Evolutionary conservation across 2,888 invertebrate genomes (phyloP).

Genomic region (Caenorhabditis drosophilae): DNA sequence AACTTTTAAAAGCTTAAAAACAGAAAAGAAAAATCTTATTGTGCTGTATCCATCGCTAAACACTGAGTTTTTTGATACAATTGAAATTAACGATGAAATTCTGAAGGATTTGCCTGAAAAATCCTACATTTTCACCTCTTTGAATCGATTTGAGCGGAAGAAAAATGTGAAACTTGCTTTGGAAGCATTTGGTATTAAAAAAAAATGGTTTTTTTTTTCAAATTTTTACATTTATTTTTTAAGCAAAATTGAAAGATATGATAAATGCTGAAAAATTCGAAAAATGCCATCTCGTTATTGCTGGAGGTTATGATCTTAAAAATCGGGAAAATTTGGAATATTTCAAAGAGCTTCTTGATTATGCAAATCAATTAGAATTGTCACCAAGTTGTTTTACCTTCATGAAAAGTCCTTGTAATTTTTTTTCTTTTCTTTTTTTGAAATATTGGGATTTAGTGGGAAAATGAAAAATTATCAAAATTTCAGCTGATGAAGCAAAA

Average conservation of each 20-base stretch:
- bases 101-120: constrained; percentile 54
- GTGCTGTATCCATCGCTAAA: constrained; percentile 92
- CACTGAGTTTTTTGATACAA: constrained; percentile 74
- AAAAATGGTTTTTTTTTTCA: background rate
- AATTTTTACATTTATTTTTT: constrained; percentile 14
- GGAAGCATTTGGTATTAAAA: constrained; percentile 77
- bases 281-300: constrained; percentile 83
- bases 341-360: constrained; percentile 78
- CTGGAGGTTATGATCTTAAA: constrained; percentile 92
- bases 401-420: constrained; percentile 45
- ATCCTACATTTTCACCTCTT: constrained; percentile 80
- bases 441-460: background rate
- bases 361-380: background rate
- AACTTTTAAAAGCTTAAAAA: constrained; percentile 46
- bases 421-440: background rate
- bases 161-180: constrained; percentile 90
- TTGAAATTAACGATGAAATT: constrained; percentile 10
- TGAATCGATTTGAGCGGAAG: constrained; percentile 95
- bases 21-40: constrained; percentile 4
- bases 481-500: constrained; percentile 78
- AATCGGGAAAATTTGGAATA: constrained; percentile 85
- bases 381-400: constrained; percentile 68
- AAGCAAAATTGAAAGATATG: constrained; percentile 43
- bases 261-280: constrained; percentile 33
- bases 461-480: too few relatives aligned